Evolutionary conservation across 2,888 invertebrate species (phyloP).

Genomic region (Leptinotarsa juncta): DNA sequence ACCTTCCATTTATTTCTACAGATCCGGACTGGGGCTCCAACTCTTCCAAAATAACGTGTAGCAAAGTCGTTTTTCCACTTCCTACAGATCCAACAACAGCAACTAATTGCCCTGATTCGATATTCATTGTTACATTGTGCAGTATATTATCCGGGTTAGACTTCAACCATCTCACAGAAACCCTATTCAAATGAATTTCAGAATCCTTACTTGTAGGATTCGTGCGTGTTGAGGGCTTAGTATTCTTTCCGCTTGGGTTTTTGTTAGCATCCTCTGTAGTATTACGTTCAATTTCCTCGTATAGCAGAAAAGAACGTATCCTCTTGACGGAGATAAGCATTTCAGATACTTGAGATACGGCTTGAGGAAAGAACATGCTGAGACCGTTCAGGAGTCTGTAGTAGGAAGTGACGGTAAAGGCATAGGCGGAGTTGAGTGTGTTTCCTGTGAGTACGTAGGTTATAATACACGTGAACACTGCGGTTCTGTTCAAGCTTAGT

Average conservation of each 20-base stretch:
- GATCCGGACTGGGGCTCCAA: conserved; percentile 75
- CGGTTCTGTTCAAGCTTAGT: conserved; percentile 85
- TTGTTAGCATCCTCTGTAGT: neutral
- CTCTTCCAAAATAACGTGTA: conserved; percentile 75
- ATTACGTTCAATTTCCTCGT: neutral
- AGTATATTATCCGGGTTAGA: conserved; percentile 62
- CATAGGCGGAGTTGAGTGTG: conserved; percentile 70
- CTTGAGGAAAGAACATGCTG: conserved; percentile 74
- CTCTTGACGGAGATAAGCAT: conserved; percentile 43
- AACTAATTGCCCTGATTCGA: conserved; percentile 71
- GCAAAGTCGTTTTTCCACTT: conserved; percentile 70
- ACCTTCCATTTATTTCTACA: conserved; percentile 72
- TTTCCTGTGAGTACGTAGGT: conserved; percentile 77
- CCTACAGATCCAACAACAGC: conserved; percentile 74
- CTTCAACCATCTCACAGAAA: conserved; percentile 75
- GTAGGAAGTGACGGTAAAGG: conserved; percentile 81
- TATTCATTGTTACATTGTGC: conserved; percentile 74
- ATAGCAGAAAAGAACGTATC: conserved; percentile 70
- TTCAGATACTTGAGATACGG: conserved; percentile 78
- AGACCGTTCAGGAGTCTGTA: conserved; percentile 76
- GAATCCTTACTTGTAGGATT: neutral
- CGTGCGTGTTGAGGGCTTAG: neutral
- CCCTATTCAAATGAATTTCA: conserved; percentile 58
- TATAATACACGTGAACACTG: conserved; percentile 83
- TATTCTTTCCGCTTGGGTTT: neutral